phyloP scores from a whole-genome alignment of 2,888 invertebrate genomes.

The Ornithoptera priamus region DNA sequence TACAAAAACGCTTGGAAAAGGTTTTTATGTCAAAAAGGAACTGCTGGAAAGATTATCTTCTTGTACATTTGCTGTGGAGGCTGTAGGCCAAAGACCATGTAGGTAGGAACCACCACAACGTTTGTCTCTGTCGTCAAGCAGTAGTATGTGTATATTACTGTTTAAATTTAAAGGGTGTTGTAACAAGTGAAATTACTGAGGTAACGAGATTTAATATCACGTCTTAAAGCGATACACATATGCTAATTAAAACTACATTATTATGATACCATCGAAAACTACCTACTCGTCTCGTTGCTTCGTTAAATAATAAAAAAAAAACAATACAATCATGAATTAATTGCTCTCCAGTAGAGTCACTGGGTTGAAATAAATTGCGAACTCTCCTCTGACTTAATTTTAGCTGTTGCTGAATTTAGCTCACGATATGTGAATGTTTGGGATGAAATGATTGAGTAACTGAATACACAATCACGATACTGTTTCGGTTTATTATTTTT shows the following conservation, averaged over 20 bases:
- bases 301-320: neutral
- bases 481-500: neutral
- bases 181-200: no score
- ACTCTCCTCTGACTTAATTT: neutral
- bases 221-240: no score
- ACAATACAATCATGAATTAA: conserved; percentile 1
- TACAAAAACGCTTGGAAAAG: neutral
- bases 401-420: neutral
- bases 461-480: neutral
- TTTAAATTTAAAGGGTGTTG: no score
- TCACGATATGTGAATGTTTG: neutral
- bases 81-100: neutral
- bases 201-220: no score
- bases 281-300: neutral
- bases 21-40: neutral
- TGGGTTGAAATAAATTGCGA: neutral
- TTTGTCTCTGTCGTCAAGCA: no score
- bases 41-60: neutral
- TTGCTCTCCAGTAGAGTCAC: neutral
- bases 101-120: no score
- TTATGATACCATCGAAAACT: no score
- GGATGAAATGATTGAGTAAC: neutral
- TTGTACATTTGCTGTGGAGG: neutral
- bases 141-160: no score
- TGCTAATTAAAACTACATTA: no score